Evolutionary conservation across 2,888 invertebrate species (phyloP), one percentile per base, ranked within the genome.

Genomic region (Clepsis dumicolana): DNA sequence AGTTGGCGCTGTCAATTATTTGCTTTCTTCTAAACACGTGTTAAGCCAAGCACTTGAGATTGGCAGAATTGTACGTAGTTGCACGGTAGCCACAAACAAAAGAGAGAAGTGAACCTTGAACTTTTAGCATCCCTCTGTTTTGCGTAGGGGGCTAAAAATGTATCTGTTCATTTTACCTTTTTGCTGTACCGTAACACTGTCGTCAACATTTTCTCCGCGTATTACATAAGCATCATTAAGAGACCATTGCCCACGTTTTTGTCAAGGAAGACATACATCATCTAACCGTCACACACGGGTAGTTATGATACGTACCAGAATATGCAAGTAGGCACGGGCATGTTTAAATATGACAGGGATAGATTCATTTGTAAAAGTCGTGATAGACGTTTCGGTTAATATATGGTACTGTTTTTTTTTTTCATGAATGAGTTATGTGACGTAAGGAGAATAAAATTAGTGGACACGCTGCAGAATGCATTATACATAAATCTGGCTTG

Each of bases 251-350:
- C 21, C 3, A 27, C 7, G 27, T 56, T 54, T 54, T 32, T 32
- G 8, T 27, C 41, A 41, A 60, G 59, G 59, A 57, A 57, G 27
- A 52, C 24, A 57, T 38, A 24, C 57, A 57, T 38, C 57, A 38
- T 57, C 53, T 5, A 12, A 7, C 18, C 32, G 57, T 57, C 24
- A 57, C 57, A 57, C 38, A 12, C 18, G 14, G n/a, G 14, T 35
- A 35, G 8, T n/a, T 5, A 25, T 38, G 38, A 38, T 38, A 38
- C 7, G 18, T 44, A 44, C 18, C 18, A 8, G 44, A 16, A 7
- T 44, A 44, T 44, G 16, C n/a, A 44, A 44, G 44, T 29, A n/a
- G n/a, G n/a, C n/a, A n/a, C n/a, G n/a, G n/a, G n/a, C 53, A 56
- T 35, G 18, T 54, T 54, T 32, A 56, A n/a, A n/a, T 56, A 24